Percentiles rank a stretch among this genome's conserved stretches.
phyloP scores from a whole-genome alignment of 2,888 invertebrate species.

The Melikaiella ostensackeni region DNA sequence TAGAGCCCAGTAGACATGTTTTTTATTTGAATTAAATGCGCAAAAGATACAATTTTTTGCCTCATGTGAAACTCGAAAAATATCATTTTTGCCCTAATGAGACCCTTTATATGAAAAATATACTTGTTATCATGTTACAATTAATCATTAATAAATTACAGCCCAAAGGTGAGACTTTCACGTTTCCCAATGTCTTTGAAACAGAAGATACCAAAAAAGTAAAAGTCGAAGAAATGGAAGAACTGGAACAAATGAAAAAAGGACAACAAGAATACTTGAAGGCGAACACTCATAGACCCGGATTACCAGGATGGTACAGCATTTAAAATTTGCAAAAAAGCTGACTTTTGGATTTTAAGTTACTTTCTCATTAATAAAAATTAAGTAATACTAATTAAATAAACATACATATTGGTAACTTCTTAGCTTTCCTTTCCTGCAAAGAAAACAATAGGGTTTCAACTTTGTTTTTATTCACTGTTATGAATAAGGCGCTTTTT shows the following conservation, averaged over 20 bases:
- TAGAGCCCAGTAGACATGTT: no score
- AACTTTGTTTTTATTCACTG: no score
- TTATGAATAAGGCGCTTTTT: no score
- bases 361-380: background rate
- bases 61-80: no score
- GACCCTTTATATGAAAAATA: no score
- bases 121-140: background rate
- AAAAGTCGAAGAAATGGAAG: slow-evolving; percentile 80
- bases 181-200: slow-evolving; percentile 87
- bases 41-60: no score
- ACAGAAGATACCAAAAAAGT: slow-evolving; percentile 76
- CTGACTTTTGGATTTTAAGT: background rate
- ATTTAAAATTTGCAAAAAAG: slow-evolving; percentile 76
- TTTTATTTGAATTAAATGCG: no score
- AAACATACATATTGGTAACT: background rate
- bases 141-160: slow-evolving; percentile 75
- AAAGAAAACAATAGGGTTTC: no score
- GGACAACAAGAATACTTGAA: slow-evolving; percentile 81
- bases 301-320: slow-evolving; percentile 89
- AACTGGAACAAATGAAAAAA: slow-evolving; percentile 82
- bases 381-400: background rate
- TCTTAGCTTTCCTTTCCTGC: background rate
- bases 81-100: no score
- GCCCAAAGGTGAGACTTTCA: slow-evolving; percentile 86
- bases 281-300: slow-evolving; percentile 84